Conservation (phyloP, 2,113 vertebrate genomes). For the Odobenus rosmarus region DNA sequence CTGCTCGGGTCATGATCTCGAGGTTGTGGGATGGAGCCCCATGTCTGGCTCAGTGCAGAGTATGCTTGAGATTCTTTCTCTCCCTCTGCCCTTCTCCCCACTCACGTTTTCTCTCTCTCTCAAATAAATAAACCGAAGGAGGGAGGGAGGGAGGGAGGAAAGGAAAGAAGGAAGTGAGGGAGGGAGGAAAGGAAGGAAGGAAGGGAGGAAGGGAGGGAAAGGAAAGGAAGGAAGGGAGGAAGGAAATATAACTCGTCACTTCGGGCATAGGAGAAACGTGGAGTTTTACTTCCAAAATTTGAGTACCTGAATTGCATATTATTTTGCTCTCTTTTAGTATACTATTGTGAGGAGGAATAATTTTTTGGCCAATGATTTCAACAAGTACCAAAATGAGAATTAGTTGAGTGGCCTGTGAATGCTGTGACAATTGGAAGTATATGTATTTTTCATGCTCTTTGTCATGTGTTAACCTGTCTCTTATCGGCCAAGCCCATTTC, state of each 20-base stretch:
- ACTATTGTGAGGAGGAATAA: neutral
- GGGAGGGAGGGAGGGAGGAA: too few species aligned
- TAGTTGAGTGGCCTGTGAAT: neutral
- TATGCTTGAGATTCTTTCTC: too few species aligned
- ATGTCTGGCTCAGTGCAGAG: too few species aligned
- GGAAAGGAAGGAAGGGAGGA: neutral
- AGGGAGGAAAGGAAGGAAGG: too few species aligned
- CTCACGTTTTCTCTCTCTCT: too few species aligned
- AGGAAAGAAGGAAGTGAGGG: neutral
- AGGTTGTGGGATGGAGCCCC: too few species aligned
- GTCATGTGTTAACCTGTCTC: neutral
- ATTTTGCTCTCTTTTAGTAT: neutral
- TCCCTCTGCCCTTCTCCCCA: too few species aligned
- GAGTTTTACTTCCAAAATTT: neutral
- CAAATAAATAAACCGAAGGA: too few species aligned
- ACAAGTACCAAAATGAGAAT: slow-evolving; percentile 4
- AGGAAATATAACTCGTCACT: neutral
- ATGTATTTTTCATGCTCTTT: neutral
- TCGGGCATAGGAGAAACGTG: neutral
- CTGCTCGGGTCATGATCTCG: neutral
- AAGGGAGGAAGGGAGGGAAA: too few species aligned
- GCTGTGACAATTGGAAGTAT: neutral
- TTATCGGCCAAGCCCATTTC: slow-evolving; percentile 17
- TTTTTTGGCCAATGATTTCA: slow-evolving; percentile 19
- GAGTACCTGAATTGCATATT: neutral